Percentiles rank a stretch among this genome's conserved stretches.
Evolutionary conservation across 2,888 invertebrate species (phyloP).

Genomic region (Tenthredo amoena): DNA sequence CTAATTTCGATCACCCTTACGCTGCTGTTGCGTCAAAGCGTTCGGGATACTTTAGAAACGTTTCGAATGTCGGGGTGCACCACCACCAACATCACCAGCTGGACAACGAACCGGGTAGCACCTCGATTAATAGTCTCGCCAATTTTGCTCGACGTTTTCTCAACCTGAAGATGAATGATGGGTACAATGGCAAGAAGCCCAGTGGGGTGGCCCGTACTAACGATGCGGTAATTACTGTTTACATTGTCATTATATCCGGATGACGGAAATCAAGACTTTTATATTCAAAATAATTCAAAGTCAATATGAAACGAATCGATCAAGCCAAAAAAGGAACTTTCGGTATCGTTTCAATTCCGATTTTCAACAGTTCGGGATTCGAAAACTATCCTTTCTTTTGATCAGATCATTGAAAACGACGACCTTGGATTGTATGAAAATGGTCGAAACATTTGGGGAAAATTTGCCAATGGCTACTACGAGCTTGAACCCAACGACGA

Average conservation of each 20-base stretch:
- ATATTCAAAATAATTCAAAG: not conserved
- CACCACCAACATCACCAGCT: not conserved
- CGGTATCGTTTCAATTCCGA: too few species aligned
- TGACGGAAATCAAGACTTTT: not conserved
- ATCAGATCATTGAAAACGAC: too few species aligned
- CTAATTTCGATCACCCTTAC: conserved; percentile 57
- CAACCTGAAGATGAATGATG: not conserved
- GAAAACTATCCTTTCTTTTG: too few species aligned
- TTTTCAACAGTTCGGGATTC: too few species aligned
- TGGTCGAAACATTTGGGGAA: not conserved
- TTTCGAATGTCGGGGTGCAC: not conserved
- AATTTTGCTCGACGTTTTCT: conserved; percentile 28
- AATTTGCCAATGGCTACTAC: not conserved
- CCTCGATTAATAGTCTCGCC: conserved; percentile 19
- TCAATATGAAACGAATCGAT: not conserved
- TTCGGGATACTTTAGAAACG: conserved; percentile 9
- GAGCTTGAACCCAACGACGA: not conserved
- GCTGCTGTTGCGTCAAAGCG: conserved; percentile 45
- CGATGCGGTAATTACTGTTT: conserved; percentile 11
- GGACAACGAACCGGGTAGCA: not conserved
- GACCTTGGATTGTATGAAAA: not conserved
- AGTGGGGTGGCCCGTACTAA: not conserved
- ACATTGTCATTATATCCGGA: not conserved
- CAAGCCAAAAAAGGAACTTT: not conserved
- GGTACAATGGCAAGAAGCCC: conserved; percentile 8